phyloP scores from a whole-genome alignment of 35 echinoderm and acorn worm genomes.

The Antedon bifida region DNA sequence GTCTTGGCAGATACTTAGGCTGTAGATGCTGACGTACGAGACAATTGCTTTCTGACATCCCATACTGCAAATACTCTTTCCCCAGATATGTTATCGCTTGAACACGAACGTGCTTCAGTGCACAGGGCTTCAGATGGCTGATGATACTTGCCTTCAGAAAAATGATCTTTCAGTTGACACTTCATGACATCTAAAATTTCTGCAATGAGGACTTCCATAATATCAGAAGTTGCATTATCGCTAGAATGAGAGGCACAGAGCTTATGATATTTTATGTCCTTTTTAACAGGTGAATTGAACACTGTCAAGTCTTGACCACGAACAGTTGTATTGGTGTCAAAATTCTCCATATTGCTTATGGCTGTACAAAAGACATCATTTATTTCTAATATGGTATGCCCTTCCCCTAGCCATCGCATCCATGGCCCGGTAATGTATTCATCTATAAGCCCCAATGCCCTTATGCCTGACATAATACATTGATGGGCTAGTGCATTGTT shows the following conservation, averaged over 20 bases:
- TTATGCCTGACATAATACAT: neutral
- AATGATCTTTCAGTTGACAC: neutral
- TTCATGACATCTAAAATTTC: constrained; percentile 1
- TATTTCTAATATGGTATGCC: constrained; percentile 2
- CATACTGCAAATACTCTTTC: neutral
- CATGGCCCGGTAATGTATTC: neutral
- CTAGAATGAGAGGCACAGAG: neutral
- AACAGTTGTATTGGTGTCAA: neutral
- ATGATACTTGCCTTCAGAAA: constrained; percentile 1
- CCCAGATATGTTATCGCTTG: constrained; percentile 6
- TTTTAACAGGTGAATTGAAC: neutral
- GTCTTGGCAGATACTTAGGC: neutral
- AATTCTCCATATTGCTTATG: neutral
- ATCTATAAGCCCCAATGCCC: neutral
- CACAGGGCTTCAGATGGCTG: neutral
- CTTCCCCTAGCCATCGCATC: neutral
- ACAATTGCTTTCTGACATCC: neutral
- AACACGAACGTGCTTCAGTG: neutral
- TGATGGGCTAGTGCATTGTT: neutral
- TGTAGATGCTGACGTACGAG: neutral
- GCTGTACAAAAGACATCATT: neutral
- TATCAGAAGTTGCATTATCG: neutral
- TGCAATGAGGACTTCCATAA: neutral
- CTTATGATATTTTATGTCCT: neutral
- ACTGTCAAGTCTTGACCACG: neutral